These are phyloP conservation scores for Sorex fumeus DNA, from an alignment of 2,113 vertebrate genomes.

Conservation along the genomic window DNA sequence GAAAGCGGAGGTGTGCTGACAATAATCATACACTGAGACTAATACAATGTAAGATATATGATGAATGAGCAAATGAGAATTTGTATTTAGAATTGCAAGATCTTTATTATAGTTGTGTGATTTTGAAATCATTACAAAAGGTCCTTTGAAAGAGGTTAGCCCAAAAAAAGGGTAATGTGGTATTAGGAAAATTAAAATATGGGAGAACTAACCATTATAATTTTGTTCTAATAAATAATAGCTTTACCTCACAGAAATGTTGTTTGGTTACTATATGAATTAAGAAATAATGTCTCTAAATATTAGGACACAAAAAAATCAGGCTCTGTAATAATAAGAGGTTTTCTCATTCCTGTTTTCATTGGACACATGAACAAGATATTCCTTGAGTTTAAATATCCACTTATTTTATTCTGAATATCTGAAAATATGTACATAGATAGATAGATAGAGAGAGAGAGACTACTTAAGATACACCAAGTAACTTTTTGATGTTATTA, in stretches of 20 bases:
- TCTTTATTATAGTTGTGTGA: not conserved
- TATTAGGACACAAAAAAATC: not conserved
- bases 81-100: not conserved
- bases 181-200: not conserved
- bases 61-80: not conserved
- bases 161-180: too few relatives aligned
- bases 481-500: slow-evolving; percentile 33
- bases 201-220: not conserved
- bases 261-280: not conserved
- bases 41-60: not conserved
- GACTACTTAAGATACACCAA: not conserved
- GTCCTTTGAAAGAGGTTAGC: not conserved
- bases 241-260: not conserved
- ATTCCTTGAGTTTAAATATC: not conserved
- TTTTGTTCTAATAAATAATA: slow-evolving; percentile 33
- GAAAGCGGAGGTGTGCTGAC: not conserved
- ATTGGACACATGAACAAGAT: not conserved
- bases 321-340: slow-evolving; percentile 38
- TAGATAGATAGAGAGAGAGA: not conserved
- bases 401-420: not conserved
- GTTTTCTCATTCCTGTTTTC: not conserved
- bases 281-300: slow-evolving; percentile 5
- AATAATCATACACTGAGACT: not conserved
- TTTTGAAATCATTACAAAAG: slow-evolving; percentile 19
- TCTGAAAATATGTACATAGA: not conserved